A percentile compares a stretch with the other conserved stretches of the same genome.
These are phyloP conservation scores for Condylostylus longicornis DNA, from an alignment of 1,140 invertebrate species.

Conservation along the genomic window DNA sequence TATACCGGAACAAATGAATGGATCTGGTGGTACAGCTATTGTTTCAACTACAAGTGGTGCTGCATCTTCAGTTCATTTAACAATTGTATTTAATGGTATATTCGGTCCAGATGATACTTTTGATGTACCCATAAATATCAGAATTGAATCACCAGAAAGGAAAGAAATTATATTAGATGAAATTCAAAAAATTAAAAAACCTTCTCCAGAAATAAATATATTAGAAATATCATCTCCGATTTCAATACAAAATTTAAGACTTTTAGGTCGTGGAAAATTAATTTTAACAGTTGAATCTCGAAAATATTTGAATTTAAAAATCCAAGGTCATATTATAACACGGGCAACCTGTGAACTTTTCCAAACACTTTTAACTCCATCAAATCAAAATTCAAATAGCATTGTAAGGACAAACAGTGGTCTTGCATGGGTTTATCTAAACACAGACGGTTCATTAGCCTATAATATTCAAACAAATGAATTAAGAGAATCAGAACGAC, in stretches of 20 bases:
- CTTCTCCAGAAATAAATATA: conserved; percentile 54
- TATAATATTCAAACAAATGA: conserved; percentile 49
- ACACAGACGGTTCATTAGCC: conserved; percentile 53
- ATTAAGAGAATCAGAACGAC: conserved; percentile 38
- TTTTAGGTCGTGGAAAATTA: conserved; percentile 53
- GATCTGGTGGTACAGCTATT: conserved; percentile 68
- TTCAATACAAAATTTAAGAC: conserved; percentile 49
- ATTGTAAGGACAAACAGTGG: no score
- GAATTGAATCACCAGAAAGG: conserved; percentile 51
- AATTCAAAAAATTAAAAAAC: conserved; percentile 42
- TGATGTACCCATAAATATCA: conserved; percentile 51
- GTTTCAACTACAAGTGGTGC: conserved; percentile 61
- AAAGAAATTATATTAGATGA: conserved; percentile 57
- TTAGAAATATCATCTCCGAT: conserved; percentile 59
- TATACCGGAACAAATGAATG: conserved; percentile 34
- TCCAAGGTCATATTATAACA: conserved; percentile 50
- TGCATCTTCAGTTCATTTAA: conserved; percentile 63
- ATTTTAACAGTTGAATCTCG: conserved; percentile 48
- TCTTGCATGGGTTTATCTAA: conserved; percentile 63
- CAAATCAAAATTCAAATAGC: conserved; percentile 25
- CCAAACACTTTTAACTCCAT: conserved; percentile 44
- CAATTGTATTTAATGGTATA: conserved; percentile 66
- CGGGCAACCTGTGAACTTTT: conserved; percentile 66
- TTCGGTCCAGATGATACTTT: conserved; percentile 47
- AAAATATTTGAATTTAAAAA: conserved; percentile 42